phyloP scores from a whole-genome alignment of 2,113 vertebrate species.

The Martes martes region DNA sequence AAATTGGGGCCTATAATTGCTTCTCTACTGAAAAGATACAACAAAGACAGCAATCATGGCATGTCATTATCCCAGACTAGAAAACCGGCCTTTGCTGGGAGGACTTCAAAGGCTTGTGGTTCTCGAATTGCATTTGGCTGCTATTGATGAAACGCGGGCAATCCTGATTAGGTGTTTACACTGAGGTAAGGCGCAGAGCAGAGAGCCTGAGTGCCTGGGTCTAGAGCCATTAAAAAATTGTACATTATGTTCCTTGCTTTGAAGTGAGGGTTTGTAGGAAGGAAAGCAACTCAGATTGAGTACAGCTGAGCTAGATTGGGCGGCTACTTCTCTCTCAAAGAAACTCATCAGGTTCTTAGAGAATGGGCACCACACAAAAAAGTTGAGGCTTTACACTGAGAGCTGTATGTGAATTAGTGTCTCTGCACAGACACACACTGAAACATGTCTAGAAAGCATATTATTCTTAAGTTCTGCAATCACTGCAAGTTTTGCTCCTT shows the following conservation, averaged over 20 bases:
- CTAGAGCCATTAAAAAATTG: constrained; percentile 99
- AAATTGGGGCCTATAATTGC: constrained; percentile 99
- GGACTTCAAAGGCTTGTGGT: constrained; percentile 97
- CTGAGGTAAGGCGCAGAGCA: constrained; percentile 95
- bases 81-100: constrained; percentile 96
- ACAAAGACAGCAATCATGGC: constrained; percentile 98
- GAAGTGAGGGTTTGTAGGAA: constrained; percentile 96
- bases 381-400: constrained; percentile 85
- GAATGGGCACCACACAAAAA: constrained; percentile 82
- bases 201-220: constrained; percentile 95
- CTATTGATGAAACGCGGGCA: constrained; percentile 97
- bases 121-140: constrained; percentile 99
- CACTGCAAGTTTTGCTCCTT: neutral
- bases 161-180: constrained; percentile 99
- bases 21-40: constrained; percentile 96
- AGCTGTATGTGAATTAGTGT: constrained; percentile 18
- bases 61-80: constrained; percentile 95
- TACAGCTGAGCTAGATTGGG: constrained; percentile 93
- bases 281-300: constrained; percentile 92
- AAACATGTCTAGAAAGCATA: neutral
- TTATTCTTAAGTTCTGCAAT: neutral
- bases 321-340: constrained; percentile 92
- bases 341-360: constrained; percentile 86
- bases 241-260: constrained; percentile 99
- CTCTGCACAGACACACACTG: neutral